Percentiles rank a stretch among this genome's conserved stretches.
Evolutionary conservation across 2,113 vertebrate species (phyloP).

Genomic region (Sisor rabdophorus): DNA sequence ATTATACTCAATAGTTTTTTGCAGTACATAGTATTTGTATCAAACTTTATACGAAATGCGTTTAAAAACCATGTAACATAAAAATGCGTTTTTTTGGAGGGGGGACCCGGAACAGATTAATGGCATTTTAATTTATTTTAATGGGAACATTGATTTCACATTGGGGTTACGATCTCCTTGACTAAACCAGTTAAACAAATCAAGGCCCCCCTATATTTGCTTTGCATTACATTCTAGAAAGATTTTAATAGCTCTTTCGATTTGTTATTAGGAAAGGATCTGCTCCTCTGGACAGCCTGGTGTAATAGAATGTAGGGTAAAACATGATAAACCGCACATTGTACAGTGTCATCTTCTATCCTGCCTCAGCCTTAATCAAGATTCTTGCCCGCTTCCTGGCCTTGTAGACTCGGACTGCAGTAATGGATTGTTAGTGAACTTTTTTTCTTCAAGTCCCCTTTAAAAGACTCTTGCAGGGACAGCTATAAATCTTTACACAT

Average conservation of each 20-base stretch:
- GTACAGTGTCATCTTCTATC: neutral
- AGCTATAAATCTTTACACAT: constrained; percentile 22
- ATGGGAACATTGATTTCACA: too few species aligned
- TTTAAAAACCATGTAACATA: too few species aligned
- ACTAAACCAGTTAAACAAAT: too few species aligned
- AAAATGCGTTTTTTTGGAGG: too few species aligned
- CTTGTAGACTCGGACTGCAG: neutral
- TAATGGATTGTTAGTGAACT: constrained; percentile 29
- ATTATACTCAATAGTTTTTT: too few species aligned
- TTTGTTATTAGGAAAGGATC: neutral
- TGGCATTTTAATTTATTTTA: too few species aligned
- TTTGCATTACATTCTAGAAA: too few species aligned
- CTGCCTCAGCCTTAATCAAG: constrained; percentile 12
- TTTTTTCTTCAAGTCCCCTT: constrained; percentile 14
- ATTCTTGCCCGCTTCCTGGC: constrained; percentile 11
- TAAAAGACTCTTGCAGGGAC: constrained; percentile 20
- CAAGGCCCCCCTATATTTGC: too few species aligned
- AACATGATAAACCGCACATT: neutral
- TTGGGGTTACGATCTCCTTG: too few species aligned
- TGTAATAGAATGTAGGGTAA: constrained; percentile 8
- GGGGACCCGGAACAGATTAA: too few species aligned
- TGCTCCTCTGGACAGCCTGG: neutral
- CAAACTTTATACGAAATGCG: too few species aligned
- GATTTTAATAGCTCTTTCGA: neutral
- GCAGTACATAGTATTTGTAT: too few species aligned